These are phyloP conservation scores for Kryptolebias marmoratus DNA, from an alignment of 2,113 vertebrate species.

Conservation along the genomic window DNA sequence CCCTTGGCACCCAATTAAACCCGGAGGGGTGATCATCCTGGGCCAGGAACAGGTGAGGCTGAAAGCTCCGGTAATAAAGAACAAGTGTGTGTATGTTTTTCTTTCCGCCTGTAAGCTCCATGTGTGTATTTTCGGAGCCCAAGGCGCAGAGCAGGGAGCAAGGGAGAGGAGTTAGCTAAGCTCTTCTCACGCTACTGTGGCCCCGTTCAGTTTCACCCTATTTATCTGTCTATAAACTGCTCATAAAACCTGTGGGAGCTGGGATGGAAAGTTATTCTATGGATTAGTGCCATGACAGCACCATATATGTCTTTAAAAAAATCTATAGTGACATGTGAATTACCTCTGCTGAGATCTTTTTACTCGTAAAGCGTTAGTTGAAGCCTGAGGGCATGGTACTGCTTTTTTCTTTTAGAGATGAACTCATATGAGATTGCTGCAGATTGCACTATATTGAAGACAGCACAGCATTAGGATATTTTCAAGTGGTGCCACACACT, in stretches of 20 bases:
- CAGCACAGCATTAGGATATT: slow-evolving; percentile 5
- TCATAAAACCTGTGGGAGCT: slow-evolving; percentile 31
- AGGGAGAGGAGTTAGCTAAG: slow-evolving; percentile 22
- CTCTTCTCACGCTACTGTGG: slow-evolving; percentile 71
- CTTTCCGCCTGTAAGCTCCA: slow-evolving; percentile 26
- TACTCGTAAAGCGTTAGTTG: slow-evolving; percentile 19
- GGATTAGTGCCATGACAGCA: slow-evolving; percentile 35
- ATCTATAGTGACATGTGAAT: slow-evolving; percentile 17
- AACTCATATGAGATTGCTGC: slow-evolving; percentile 40
- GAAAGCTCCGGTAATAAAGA: slow-evolving; percentile 4
- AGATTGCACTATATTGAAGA: slow-evolving; percentile 31
- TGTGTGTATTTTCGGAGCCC: slow-evolving; percentile 23
- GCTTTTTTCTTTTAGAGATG: slow-evolving; percentile 17
- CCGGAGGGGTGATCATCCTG: slow-evolving; percentile 94
- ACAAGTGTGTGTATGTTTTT: slow-evolving; percentile 9
- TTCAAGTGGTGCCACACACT: slow-evolving; percentile 23
- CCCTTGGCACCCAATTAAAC: slow-evolving; percentile 99
- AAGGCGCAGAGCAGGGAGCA: slow-evolving; percentile 42
- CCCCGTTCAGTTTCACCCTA: slow-evolving; percentile 48
- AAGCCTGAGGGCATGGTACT: not conserved
- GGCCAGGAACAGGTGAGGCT: slow-evolving; percentile 96
- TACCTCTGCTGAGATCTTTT: slow-evolving; percentile 24
- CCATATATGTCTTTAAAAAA: slow-evolving; percentile 12
- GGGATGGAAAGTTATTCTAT: slow-evolving; percentile 17
- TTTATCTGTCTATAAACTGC: slow-evolving; percentile 40